phyloP scores from a whole-genome alignment of 2,113 vertebrate species.

The Callopanchax toddi region DNA sequence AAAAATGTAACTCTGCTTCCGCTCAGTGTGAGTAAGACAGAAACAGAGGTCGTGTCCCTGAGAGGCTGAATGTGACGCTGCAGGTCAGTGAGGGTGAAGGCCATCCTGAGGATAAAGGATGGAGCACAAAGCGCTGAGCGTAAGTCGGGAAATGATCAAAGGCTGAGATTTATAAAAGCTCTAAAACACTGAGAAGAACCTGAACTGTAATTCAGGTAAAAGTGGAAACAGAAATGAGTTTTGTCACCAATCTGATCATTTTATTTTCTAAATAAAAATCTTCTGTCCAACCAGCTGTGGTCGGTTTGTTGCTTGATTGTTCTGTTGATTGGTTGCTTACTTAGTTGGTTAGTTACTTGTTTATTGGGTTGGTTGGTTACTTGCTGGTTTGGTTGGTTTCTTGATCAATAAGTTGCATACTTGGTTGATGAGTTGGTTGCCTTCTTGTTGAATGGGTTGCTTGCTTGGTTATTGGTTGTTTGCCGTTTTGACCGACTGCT shows the following conservation, averaged over 20 bases:
- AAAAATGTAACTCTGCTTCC: neutral
- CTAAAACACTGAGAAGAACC: too few species aligned
- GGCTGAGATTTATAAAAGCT: neutral
- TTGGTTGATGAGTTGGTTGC: too few species aligned
- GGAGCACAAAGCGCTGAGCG: neutral
- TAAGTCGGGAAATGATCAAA: neutral
- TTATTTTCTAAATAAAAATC: neutral
- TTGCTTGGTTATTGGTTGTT: too few species aligned
- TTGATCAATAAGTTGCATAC: too few species aligned
- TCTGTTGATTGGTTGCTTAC: too few species aligned
- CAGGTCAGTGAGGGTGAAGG: slow-evolving; percentile 1
- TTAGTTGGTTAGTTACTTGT: too few species aligned
- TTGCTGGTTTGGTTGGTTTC: too few species aligned
- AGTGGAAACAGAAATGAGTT: neutral
- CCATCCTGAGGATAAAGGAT: neutral
- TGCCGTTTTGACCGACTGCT: too few species aligned
- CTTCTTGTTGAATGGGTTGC: too few species aligned
- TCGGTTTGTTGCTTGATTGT: too few species aligned
- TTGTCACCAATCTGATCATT: neutral
- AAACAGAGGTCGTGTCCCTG: neutral
- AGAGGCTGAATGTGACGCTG: neutral
- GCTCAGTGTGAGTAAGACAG: slow-evolving; percentile 1
- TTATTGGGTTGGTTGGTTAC: too few species aligned
- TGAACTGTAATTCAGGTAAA: neutral
- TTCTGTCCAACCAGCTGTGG: too few species aligned